Evolutionary conservation across 2,888 invertebrate species (phyloP), one percentile per base, ranked within the genome.

Genomic region (Pteria penguin): DNA sequence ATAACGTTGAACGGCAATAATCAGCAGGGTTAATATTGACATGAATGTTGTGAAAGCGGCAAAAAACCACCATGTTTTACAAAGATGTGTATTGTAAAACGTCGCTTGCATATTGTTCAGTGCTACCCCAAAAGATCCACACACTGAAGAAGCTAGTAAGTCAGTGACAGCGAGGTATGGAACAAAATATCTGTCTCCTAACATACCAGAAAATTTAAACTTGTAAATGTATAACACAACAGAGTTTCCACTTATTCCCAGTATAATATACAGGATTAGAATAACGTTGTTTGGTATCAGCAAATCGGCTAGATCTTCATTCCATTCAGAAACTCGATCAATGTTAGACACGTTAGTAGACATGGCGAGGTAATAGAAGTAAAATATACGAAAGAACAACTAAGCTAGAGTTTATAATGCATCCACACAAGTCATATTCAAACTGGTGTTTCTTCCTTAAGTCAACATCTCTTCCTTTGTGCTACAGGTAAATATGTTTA

Each of bases 121-220:
- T 5, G 26, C 27, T 4, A 72, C 33, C 0, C 63, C 63, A 33
- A 26, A 54, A 0, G 63, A 63, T 14, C 61, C 52, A 22, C 63
- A 45, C 4, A 63, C 33, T 8, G 63, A 5, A 8, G 29, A 63
- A 8, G 55, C 57, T 11, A 55, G 24, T 14, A 72, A 22, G 24
- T 72, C 72, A 5, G 31, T n/a, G n/a, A 55, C 55, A 4, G 55
- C 57, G 8, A 72, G 52, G 24, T 31, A 24, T 1, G 72, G 63
- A n/a, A 72, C 55, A 31, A 72, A 72, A 26, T 72, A 72, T 31
- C 72, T 5, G 1, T 72, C 63, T 22, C 57, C 72, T 55, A 45
- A 22, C 22, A 22, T 1, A 22, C 45, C 31, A 4, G 26, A 26
- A n/a, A 61, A 36, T 5, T 45, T 31, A 61, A 27, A 29, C 26